Conservation (phyloP, 2,888 invertebrate species). For the Sminthurides aquaticus region DNA sequence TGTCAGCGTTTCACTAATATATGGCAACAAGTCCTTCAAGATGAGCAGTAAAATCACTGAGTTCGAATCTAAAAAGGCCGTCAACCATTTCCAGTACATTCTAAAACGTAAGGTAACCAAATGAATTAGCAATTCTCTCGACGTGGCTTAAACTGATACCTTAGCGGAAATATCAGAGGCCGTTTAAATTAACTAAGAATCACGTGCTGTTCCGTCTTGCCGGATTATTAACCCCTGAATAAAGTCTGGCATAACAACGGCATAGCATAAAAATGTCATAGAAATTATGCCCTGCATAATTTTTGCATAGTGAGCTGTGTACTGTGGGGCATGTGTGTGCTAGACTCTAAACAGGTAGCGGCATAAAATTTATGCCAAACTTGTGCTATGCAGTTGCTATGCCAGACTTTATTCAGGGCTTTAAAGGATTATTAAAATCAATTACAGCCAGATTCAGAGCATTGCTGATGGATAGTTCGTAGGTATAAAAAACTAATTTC, state of each 20-base stretch:
- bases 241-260: slow-evolving; percentile 81
- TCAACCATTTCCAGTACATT: slow-evolving; percentile 82
- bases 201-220: slow-evolving; percentile 58
- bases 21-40: slow-evolving; percentile 83
- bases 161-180: background rate
- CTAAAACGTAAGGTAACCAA: no score
- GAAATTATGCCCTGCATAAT: no score
- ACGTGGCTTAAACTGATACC: background rate
- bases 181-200: slow-evolving; percentile 1
- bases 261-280: slow-evolving; percentile 81
- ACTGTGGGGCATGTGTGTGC: no score
- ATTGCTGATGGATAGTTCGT: no score
- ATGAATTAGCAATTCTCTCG: background rate
- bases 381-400: slow-evolving; percentile 82
- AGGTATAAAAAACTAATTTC: no score
- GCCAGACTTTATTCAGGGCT: slow-evolving; percentile 84
- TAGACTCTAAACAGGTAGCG: no score
- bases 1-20: slow-evolving; percentile 88
- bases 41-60: slow-evolving; percentile 84
- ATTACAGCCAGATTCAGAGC: no score
- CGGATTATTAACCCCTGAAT: slow-evolving; percentile 82
- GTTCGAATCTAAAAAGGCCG: slow-evolving; percentile 75
- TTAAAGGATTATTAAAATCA: slow-evolving; percentile 20
- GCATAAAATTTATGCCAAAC: no score
- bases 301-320: no score